Percentiles rank a stretch among this genome's conserved stretches.
Evolutionary conservation across 1,140 invertebrate species (phyloP).

Genomic region (Pollicipes pollicipes): DNA sequence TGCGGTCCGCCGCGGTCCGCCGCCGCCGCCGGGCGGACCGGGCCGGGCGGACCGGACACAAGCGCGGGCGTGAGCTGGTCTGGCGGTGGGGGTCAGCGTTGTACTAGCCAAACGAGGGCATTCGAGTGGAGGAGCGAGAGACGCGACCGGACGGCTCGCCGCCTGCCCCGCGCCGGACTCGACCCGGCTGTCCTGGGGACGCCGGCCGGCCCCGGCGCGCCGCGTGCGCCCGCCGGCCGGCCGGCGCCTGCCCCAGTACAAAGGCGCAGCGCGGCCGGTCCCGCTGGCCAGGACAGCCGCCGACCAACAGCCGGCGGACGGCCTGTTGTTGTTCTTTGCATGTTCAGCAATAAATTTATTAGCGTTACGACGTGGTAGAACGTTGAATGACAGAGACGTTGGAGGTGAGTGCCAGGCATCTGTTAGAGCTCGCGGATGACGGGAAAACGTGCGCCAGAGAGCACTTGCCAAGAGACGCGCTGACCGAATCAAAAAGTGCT

Average conservation of each 20-base stretch:
- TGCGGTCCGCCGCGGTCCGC: too few species aligned
- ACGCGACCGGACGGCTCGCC: neutral
- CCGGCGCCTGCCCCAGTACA: neutral
- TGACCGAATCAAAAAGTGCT: too few species aligned
- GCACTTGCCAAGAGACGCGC: too few species aligned
- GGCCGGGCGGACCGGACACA: neutral
- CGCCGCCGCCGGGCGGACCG: neutral
- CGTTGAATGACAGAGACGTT: too few species aligned
- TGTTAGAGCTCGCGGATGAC: too few species aligned
- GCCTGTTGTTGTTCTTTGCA: neutral
- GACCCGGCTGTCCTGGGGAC: neutral
- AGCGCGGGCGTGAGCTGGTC: neutral
- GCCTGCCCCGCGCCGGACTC: neutral
- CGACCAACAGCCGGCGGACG: neutral
- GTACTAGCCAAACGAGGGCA: neutral
- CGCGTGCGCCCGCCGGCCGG: neutral
- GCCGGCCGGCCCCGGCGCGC: too few species aligned
- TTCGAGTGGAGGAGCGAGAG: neutral
- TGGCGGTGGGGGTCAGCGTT: neutral
- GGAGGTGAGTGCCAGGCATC: too few species aligned
- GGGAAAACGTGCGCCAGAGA: too few species aligned
- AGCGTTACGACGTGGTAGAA: too few species aligned
- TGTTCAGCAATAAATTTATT: neutral
- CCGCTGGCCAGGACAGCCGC: too few species aligned
- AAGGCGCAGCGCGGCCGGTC: neutral